phyloP scores from a whole-genome alignment of 2,888 invertebrate genomes.

The Chrysolina oricalcia region DNA sequence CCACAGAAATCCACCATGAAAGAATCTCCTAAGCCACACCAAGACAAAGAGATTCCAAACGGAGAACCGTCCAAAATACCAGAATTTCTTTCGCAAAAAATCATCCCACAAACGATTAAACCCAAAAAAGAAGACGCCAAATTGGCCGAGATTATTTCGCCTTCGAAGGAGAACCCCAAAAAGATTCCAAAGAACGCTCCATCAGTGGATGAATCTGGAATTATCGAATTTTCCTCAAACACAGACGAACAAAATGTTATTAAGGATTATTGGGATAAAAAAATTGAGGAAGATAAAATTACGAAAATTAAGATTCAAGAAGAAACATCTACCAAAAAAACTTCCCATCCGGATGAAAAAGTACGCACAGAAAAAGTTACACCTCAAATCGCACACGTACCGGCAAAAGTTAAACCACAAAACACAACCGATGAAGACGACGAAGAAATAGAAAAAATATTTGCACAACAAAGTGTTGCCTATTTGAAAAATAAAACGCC shows the following conservation, averaged over 20 bases:
- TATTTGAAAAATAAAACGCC: constrained; percentile 60
- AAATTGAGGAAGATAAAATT: not conserved
- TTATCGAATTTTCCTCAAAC: constrained; percentile 51
- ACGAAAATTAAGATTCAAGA: not conserved
- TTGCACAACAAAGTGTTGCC: constrained; percentile 36
- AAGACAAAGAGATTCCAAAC: constrained; percentile 47
- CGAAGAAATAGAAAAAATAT: constrained; percentile 49
- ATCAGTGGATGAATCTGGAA: constrained; percentile 39
- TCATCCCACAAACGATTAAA: not conserved
- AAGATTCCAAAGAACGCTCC: constrained; percentile 42
- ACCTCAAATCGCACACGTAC: not conserved
- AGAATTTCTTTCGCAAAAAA: constrained; percentile 59
- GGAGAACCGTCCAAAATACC: constrained; percentile 43
- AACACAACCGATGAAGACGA: constrained; percentile 27
- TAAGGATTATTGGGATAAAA: not conserved
- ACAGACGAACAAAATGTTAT: not conserved
- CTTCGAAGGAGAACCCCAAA: constrained; percentile 35
- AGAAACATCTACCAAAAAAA: not conserved
- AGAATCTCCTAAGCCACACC: constrained; percentile 47
- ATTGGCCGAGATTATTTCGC: not conserved
- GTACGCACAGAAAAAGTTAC: not conserved
- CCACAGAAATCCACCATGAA: constrained; percentile 50
- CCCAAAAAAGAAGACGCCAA: not conserved
- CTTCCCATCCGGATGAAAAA: not conserved
- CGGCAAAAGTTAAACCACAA: not conserved